Percentiles rank a stretch among this genome's conserved stretches.
Conservation (phyloP, 2,113 vertebrate genomes). For the Taxidea taxus region DNA sequence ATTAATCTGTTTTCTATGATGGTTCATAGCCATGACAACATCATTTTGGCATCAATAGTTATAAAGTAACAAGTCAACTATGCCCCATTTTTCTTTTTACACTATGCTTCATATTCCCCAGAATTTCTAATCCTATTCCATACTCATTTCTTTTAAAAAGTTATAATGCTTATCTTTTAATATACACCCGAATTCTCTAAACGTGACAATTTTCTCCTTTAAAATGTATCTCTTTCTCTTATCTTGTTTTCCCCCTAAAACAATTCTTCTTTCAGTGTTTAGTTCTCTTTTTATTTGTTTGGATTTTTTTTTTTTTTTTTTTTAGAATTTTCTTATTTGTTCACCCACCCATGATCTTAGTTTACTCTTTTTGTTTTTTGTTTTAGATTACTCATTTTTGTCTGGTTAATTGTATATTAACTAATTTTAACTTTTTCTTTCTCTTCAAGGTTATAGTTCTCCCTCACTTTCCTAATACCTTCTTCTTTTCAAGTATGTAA, state of each 20-base stretch:
- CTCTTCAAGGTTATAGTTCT: not conserved
- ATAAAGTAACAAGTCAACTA: constrained; percentile 43
- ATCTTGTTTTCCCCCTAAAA: not conserved
- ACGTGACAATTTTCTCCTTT: not conserved
- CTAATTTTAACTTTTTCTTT: not conserved
- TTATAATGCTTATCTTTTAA: constrained; percentile 5
- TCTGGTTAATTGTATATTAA: not conserved
- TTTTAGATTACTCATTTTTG: not conserved
- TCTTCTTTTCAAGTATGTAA: not conserved
- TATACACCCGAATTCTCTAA: not conserved
- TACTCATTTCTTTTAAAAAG: constrained; percentile 26
- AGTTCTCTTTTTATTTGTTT: not conserved
- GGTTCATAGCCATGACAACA: constrained; percentile 35
- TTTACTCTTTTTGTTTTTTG: not conserved
- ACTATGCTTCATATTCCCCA: not conserved
- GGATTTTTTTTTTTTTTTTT: constrained; percentile 36
- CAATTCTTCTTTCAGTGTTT: not conserved
- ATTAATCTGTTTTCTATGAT: constrained; percentile 57
- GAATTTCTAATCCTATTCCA: constrained; percentile 17
- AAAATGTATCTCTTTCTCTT: not conserved
- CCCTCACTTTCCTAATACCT: not conserved
- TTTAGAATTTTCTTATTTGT: not conserved
- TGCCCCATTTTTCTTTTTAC: constrained; percentile 34
- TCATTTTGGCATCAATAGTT: constrained; percentile 34
- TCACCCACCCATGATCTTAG: not conserved